Evolutionary conservation across 2,797 vertebrate species (phyloP).

Genomic region (Coracias cyanogaster): DNA sequence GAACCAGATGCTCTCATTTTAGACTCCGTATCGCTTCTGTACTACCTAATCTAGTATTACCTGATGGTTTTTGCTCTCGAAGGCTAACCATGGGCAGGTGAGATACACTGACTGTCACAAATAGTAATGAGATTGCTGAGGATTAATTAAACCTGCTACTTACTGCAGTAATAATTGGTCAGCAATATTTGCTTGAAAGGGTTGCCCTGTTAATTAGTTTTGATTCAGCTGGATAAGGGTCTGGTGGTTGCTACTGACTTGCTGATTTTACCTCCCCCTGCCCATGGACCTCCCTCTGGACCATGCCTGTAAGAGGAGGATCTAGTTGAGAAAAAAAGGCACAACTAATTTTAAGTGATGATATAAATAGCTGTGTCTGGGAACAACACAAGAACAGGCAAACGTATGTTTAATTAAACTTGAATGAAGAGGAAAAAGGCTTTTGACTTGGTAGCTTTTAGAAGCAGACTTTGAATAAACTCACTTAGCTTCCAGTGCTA

Average conservation of each 20-base stretch:
- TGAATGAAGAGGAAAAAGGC: neutral
- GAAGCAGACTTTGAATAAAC: neutral
- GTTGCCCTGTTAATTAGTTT: neutral
- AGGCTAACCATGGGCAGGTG: neutral
- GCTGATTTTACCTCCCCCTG: neutral
- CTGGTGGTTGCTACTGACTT: neutral
- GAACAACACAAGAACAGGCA: neutral
- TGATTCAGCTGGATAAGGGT: neutral
- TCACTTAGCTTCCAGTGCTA: neutral
- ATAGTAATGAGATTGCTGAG: neutral
- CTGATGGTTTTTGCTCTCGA: neutral
- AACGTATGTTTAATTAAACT: neutral
- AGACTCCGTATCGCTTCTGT: neutral
- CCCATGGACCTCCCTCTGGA: neutral
- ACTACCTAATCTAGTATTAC: neutral
- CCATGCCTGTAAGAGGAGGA: neutral
- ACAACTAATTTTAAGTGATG: neutral
- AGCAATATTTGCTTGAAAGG: neutral
- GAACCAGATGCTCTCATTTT: neutral
- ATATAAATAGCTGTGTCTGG: constrained; percentile 26
- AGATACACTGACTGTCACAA: neutral
- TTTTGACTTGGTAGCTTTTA: neutral
- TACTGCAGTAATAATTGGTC: neutral
- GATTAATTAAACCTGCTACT: neutral
- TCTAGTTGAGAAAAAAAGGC: neutral